These are phyloP conservation scores for Heliconius congener DNA, from an alignment of 1,140 invertebrate genomes.

Conservation along the genomic window DNA sequence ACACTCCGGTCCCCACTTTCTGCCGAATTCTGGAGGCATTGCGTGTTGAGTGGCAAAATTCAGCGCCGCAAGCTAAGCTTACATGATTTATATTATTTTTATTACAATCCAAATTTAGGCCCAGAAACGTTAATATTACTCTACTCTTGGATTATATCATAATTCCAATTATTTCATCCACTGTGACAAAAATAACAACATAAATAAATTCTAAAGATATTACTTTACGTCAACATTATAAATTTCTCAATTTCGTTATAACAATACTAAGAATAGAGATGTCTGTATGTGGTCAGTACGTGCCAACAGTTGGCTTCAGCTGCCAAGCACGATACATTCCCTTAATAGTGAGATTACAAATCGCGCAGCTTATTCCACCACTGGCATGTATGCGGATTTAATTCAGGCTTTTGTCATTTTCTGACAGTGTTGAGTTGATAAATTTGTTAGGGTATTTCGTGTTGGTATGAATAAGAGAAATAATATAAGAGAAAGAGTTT, in stretches of 20 bases:
- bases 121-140: too few relatives aligned
- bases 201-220: background rate
- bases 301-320: conserved; percentile 58
- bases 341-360: conserved; percentile 63
- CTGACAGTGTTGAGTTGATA: background rate
- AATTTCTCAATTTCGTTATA: background rate
- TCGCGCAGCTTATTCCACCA: conserved; percentile 49
- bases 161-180: too few relatives aligned
- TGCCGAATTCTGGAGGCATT: too few relatives aligned
- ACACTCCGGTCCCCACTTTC: too few relatives aligned
- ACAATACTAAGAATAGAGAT: conserved; percentile 10
- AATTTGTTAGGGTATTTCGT: background rate
- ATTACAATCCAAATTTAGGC: too few relatives aligned
- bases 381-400: conserved; percentile 42
- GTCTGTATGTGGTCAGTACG: conserved; percentile 35
- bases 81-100: too few relatives aligned
- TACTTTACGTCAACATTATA: background rate
- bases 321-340: conserved; percentile 55
- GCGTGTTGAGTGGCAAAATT: too few relatives aligned
- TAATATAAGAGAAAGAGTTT: too few relatives aligned
- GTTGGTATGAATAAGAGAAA: too few relatives aligned
- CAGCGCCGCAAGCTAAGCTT: too few relatives aligned
- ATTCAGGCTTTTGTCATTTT: conserved; percentile 34
- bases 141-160: too few relatives aligned
- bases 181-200: background rate